Evolutionary conservation across 1,140 invertebrate genomes (phyloP).

Genomic region (Acromyrmex echinatior): DNA sequence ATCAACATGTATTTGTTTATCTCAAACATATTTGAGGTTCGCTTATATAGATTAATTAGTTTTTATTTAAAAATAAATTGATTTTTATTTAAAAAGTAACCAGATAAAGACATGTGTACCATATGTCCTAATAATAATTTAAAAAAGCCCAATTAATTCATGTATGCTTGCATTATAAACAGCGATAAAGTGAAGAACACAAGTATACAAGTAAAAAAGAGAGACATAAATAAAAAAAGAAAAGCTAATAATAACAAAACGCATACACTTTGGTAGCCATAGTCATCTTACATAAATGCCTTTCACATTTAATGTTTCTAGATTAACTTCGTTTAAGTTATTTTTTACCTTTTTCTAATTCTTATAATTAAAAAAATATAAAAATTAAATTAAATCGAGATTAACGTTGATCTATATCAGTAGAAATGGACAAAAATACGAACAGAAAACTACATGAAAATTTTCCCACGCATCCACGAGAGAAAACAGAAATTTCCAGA

Average conservation of each 20-base stretch:
- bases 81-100: not conserved
- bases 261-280: not conserved
- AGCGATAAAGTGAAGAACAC: not conserved
- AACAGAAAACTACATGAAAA: not conserved
- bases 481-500: slow-evolving; percentile 14
- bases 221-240: not conserved
- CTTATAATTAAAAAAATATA: too few relatives aligned
- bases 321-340: too few relatives aligned
- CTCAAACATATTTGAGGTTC: not conserved
- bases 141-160: not conserved
- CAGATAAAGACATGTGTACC: not conserved
- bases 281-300: not conserved
- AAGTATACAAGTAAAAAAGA: not conserved
- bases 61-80: not conserved
- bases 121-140: not conserved
- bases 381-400: too few relatives aligned
- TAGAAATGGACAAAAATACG: not conserved
- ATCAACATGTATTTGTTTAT: not conserved
- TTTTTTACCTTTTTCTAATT: too few relatives aligned
- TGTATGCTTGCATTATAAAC: not conserved
- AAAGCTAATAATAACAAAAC: not conserved
- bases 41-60: not conserved
- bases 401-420: too few relatives aligned
- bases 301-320: not conserved
- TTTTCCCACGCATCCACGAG: not conserved